Evolutionary conservation across 53 echinoderm and acorn worm genomes (phyloP).

Genomic region (Hippasteria phrygiana): DNA sequence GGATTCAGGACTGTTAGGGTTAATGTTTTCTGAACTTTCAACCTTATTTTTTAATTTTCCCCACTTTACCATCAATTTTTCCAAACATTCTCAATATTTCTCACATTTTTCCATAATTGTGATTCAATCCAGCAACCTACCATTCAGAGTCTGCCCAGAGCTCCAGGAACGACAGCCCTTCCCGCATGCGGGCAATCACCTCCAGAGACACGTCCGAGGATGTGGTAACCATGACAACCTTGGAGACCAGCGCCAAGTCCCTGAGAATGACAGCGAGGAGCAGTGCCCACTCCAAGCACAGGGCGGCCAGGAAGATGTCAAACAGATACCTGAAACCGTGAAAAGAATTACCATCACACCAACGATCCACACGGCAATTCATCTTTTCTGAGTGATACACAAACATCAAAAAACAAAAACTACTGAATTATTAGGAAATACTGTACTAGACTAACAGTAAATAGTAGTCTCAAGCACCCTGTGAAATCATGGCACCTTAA

Average conservation of each 20-base stretch:
- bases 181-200: slow-evolving; percentile 90
- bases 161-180: slow-evolving; percentile 91
- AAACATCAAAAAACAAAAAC: too few species aligned
- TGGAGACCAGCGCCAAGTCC: slow-evolving; percentile 77
- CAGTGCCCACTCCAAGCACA: slow-evolving; percentile 96
- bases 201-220: slow-evolving; percentile 82
- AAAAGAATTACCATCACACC: neutral
- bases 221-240: slow-evolving; percentile 87
- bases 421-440: too few species aligned
- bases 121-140: slow-evolving; percentile 59
- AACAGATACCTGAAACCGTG: slow-evolving; percentile 71
- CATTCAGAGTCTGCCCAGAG: slow-evolving; percentile 97
- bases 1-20: too few species aligned
- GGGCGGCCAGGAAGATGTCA: slow-evolving; percentile 82
- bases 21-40: too few species aligned
- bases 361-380: too few species aligned
- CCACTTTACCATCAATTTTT: too few species aligned
- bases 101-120: neutral
- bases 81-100: too few species aligned
- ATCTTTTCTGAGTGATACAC: too few species aligned
- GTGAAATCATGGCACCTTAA: too few species aligned
- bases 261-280: slow-evolving; percentile 86
- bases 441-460: too few species aligned
- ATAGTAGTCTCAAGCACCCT: too few species aligned
- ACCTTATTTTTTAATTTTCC: too few species aligned